Evolutionary conservation across 2,113 vertebrate species (phyloP).

Genomic region (Grus americana): DNA sequence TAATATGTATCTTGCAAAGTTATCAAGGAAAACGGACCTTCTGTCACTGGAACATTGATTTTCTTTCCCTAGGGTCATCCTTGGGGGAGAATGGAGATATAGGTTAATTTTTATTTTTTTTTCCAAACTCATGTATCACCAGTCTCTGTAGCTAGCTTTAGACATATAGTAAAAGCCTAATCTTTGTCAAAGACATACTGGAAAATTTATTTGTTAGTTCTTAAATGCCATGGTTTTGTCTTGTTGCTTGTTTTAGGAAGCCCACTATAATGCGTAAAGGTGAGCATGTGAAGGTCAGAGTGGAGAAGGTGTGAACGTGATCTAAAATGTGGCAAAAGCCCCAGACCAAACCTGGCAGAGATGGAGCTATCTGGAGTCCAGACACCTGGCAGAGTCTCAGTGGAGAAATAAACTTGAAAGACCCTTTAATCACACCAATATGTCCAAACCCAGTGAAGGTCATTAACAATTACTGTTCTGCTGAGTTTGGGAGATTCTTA

Average conservation of each 20-base stretch:
- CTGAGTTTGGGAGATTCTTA: background rate
- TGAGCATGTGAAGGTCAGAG: background rate
- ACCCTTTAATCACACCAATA: background rate
- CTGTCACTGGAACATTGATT: accelerated
- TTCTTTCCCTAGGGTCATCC: background rate
- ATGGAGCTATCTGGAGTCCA: background rate
- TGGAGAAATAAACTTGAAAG: background rate
- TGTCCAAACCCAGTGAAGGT: background rate
- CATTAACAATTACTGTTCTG: background rate
- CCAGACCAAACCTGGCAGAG: background rate
- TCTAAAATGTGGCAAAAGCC: background rate
- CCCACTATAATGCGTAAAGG: background rate
- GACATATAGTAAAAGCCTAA: background rate
- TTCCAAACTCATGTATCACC: accelerated
- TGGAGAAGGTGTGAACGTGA: accelerated
- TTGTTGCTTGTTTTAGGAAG: background rate
- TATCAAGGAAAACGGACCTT: background rate
- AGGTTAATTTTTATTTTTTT: too few relatives aligned
- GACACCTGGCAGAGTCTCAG: background rate
- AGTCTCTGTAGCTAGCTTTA: background rate
- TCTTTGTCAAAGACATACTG: background rate
- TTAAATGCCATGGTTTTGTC: background rate
- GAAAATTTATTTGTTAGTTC: background rate
- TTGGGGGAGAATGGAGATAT: background rate
- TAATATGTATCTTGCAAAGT: background rate